Evolutionary conservation across 2,888 invertebrate species (phyloP), one percentile per base, ranked within the genome.

Genomic region (Periphyllus acericola): DNA sequence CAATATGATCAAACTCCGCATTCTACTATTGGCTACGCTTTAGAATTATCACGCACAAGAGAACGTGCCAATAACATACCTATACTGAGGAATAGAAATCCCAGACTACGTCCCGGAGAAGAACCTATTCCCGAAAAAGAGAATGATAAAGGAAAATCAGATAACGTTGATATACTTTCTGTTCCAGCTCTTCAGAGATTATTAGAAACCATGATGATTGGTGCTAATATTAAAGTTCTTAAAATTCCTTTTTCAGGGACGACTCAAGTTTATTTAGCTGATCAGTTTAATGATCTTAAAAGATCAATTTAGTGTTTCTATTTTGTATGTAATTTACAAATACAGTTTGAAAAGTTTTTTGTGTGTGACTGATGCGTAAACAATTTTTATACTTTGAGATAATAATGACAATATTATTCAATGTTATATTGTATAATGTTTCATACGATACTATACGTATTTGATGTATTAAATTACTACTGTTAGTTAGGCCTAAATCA

Each of bases 201-300:
- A 90, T 93, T 96, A 66, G 92, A 94, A 19, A 94, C 94, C 76
- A 95, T 95, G 91, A 92, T 96, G 91, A 95, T 95, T 68, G 93
- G 94, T 90, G 96, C 96, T 8, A 94, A 95, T 90, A 94, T 96
- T 89, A 96, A 95, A 91, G 94, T 96, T 89, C 93, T 96, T 89
- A 96, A 96, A 92, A 95, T 96, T 90, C 95, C 96, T 84, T 96
- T 95, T 92, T 95, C 95, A 92, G 95, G 95, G 83, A 96, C 96
- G 88, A 96, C 96, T 95, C 93, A 96, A 90, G 96, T 96, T 92
- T 95, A 95, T 91, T 94, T 96, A 90, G 94, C 94, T 0, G 96
- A 96, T 46, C 81, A 83, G 36, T 86, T 83, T 66, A 86, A 80
- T 74, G 87, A 87, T 66, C 40, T 87, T 75, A 81, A 46, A 32